Evolutionary conservation across 2,113 vertebrate genomes (phyloP).

Genomic region (Engystomops pustulosus): DNA sequence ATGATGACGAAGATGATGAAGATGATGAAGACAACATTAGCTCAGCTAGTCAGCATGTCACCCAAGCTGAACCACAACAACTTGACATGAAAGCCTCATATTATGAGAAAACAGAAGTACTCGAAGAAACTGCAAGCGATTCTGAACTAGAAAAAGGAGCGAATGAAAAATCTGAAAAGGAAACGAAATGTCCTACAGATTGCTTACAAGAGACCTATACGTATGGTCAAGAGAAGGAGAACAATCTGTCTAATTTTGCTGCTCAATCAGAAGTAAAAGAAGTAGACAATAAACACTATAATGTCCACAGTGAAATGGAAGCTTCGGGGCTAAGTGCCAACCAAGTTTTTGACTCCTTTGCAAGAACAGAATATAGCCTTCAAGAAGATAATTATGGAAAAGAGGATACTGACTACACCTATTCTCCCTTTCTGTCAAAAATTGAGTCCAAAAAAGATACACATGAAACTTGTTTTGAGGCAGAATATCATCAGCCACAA

Average conservation of each 20-base stretch:
- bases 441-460: constrained; percentile 50
- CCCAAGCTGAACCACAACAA: constrained; percentile 68
- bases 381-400: constrained; percentile 16
- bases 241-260: constrained; percentile 15
- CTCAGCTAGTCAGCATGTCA: constrained; percentile 65
- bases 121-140: constrained; percentile 77
- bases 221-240: constrained; percentile 46
- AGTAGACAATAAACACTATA: constrained; percentile 31
- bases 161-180: constrained; percentile 87
- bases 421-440: constrained; percentile 56
- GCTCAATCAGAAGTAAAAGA: constrained; percentile 53
- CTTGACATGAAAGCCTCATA: constrained; percentile 59
- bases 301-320: constrained; percentile 21
- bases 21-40: constrained; percentile 71
- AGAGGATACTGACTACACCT: constrained; percentile 45
- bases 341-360: neutral
- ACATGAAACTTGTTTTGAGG: constrained; percentile 50
- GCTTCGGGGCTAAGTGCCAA: constrained; percentile 48
- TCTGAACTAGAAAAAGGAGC: constrained; percentile 88
- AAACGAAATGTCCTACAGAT: constrained; percentile 70
- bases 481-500: constrained; percentile 33
- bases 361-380: constrained; percentile 49
- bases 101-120: constrained; percentile 71
- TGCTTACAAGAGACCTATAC: neutral
- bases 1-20: constrained; percentile 61